Evolutionary conservation across 2,797 vertebrate genomes (phyloP), one percentile per base, ranked within the genome.

Genomic region (Pelochelys cantorii): DNA sequence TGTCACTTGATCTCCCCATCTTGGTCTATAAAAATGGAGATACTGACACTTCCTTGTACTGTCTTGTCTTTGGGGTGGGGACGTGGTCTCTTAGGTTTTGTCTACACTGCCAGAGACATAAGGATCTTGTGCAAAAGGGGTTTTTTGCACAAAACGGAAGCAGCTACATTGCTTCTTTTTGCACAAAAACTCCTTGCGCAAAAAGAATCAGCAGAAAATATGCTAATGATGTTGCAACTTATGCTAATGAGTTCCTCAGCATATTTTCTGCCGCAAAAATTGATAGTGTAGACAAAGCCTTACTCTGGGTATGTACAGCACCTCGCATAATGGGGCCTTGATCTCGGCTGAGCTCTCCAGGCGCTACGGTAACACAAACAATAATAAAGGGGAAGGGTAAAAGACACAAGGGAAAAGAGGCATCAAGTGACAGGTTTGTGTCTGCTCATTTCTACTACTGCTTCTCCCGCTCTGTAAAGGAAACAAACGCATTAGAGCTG

Each of bases 361-460:
- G n/a, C 65, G 15, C 59, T 55, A 17, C 9, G 68, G 37, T 31
- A 55, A 74, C 42, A 48, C 62, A 84, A 55, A 53, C 59, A 83
- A 53, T 79, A 83, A 79, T 57, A 59, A 78, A 54, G 53, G 42
- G 42, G 25, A 52, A 15, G 12, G 4, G 8, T 81, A 52, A 34
- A 62, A 27, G 53, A 48, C 57, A 13, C 42, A 10, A 23, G 10
- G 9, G 11, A 9, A 34, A 62, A 5, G 17, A 23, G 23, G 34
- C 60, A 25, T 37, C 81, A 87, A 75, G 37, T 60, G 77, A 48
- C 34, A 85, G 27, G 17, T 60, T 85, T 79, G 9, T 55, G 9
- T 57, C 37, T 68, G 59, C 48, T 52, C 55, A 75, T 56, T 55
- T 23, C 52, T 55, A 17, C 60, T 0, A 0, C 8, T 11, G 29